Conservation (phyloP, 1,140 invertebrate species). For the Neodiprion pinetum region DNA sequence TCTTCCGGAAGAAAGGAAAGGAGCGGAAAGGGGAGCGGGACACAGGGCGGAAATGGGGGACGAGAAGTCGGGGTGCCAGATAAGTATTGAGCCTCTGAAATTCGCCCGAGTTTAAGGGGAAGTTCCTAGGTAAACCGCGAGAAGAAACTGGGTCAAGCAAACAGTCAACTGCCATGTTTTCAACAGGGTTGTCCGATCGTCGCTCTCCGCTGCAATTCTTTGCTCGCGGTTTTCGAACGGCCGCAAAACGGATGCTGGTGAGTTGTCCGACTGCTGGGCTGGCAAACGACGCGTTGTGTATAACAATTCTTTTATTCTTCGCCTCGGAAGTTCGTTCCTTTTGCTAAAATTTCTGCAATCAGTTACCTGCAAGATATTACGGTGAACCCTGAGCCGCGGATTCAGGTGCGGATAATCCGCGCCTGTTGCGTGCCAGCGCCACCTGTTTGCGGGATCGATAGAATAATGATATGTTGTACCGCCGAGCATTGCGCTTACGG, state of each 20-base stretch:
- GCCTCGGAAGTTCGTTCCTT: no score
- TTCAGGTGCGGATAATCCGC: background rate
- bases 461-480: background rate
- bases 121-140: conserved; percentile 42
- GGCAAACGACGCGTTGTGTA: background rate
- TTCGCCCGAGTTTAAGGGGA: conserved; percentile 39
- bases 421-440: conserved; percentile 1
- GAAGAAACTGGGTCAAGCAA: conserved; percentile 25
- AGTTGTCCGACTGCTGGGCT: conserved; percentile 39
- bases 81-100: conserved; percentile 37
- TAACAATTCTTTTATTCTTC: no score
- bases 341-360: no score
- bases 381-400: background rate
- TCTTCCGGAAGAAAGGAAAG: background rate
- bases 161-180: background rate
- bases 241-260: background rate
- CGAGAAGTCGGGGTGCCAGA: conserved; percentile 18
- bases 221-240: background rate
- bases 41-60: conserved; percentile 22
- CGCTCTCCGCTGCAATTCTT: background rate
- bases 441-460: background rate
- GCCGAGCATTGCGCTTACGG: background rate
- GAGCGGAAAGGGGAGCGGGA: background rate
- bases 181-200: background rate
- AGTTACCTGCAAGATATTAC: no score